Evolutionary conservation across 2,888 invertebrate species (phyloP).

Genomic region (Thecophora atra): DNA sequence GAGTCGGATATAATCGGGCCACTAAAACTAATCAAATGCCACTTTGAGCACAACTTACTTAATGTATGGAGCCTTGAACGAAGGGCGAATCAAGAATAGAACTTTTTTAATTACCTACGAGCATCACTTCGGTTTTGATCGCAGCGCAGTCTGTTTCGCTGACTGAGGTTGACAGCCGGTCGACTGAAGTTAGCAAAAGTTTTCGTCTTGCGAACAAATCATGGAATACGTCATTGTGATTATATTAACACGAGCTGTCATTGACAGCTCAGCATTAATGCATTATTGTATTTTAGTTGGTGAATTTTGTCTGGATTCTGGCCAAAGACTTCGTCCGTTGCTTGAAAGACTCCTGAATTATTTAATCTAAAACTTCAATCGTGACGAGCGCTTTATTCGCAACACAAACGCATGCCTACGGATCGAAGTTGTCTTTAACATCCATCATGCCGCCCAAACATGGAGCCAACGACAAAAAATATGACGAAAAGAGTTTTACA

Average conservation of each 20-base stretch:
- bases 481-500: no score
- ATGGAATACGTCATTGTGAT: background rate
- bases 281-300: background rate
- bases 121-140: slow-evolving; percentile 10
- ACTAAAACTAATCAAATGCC: slow-evolving; percentile 28
- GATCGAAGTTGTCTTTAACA: no score
- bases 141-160: slow-evolving; percentile 3
- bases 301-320: no score
- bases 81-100: slow-evolving; percentile 9
- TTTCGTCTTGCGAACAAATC: background rate
- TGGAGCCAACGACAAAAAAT: no score
- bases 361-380: no score
- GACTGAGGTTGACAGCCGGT: background rate
- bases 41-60: slow-evolving; percentile 6
- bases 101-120: slow-evolving; percentile 33
- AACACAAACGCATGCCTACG: no score
- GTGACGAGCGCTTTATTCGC: no score
- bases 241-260: slow-evolving; percentile 9
- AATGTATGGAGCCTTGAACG: background rate
- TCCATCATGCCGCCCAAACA: no score
- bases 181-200: background rate
- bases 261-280: background rate
- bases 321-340: no score
- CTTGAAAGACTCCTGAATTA: no score
- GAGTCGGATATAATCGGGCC: slow-evolving; percentile 26